These are phyloP conservation scores for Manis javanica DNA, from an alignment of 2,797 vertebrate species.

Conservation along the genomic window DNA sequence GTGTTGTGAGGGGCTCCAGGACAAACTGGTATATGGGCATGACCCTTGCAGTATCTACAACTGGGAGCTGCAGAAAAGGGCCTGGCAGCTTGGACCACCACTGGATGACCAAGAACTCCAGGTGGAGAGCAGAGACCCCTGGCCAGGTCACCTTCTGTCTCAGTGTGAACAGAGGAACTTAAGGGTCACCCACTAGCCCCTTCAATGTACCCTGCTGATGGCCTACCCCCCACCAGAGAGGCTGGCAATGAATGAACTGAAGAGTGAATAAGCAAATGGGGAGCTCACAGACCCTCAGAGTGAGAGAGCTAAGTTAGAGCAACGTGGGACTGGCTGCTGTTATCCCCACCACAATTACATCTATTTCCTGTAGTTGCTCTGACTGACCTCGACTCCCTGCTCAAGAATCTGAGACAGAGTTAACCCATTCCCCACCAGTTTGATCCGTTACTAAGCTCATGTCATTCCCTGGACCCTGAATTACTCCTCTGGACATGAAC, in stretches of 20 bases:
- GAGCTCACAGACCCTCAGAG: not conserved
- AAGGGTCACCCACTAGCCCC: not conserved
- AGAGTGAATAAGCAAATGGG: not conserved
- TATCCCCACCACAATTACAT: not conserved
- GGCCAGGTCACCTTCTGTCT: not conserved
- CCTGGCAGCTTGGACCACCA: not conserved
- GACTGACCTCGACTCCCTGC: not conserved
- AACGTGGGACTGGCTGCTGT: not conserved
- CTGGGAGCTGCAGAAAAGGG: not conserved
- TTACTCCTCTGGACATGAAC: not conserved
- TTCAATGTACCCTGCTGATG: no score
- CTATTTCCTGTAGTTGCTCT: not conserved
- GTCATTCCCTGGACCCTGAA: not conserved
- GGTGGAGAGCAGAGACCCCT: not conserved
- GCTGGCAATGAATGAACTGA: not conserved
- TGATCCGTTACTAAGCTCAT: not conserved
- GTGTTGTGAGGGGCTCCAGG: not conserved
- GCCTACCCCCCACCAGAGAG: not conserved
- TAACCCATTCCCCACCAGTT: not conserved
- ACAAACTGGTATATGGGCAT: not conserved
- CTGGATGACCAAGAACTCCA: not conserved
- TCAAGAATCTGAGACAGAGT: not conserved
- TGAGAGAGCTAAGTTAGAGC: not conserved
- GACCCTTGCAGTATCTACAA: not conserved
- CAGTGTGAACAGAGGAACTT: not conserved